These are phyloP conservation scores for Ennomos erosarius DNA, from an alignment of 2,888 invertebrate species.

Conservation along the genomic window DNA sequence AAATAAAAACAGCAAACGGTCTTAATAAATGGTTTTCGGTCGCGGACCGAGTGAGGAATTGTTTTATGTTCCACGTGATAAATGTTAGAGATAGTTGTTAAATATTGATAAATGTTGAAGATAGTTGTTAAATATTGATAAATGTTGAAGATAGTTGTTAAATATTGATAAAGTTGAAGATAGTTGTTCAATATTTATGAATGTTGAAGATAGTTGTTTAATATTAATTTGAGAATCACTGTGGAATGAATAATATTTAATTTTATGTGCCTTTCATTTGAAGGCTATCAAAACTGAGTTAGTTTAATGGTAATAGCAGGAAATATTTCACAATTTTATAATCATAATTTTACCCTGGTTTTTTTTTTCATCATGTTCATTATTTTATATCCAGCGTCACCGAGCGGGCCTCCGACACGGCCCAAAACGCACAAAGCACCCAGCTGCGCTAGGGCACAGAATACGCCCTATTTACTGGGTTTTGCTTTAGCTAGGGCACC, in stretches of 20 bases:
- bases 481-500: too few relatives aligned
- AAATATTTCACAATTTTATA: too few relatives aligned
- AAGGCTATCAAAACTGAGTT: too few relatives aligned
- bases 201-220: constrained; percentile 11
- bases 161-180: constrained; percentile 19
- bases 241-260: constrained; percentile 7
- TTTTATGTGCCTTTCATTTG: too few relatives aligned
- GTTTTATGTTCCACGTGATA: constrained; percentile 17
- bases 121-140: constrained; percentile 3
- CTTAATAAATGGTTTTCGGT: constrained; percentile 26
- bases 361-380: too few relatives aligned
- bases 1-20: constrained; percentile 28
- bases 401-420: too few relatives aligned
- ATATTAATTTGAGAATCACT: constrained; percentile 9
- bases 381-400: too few relatives aligned
- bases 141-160: constrained; percentile 12
- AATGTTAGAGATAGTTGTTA: constrained; percentile 14
- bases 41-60: constrained; percentile 10
- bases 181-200: constrained; percentile 18
- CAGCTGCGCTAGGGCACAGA: too few relatives aligned
- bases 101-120: constrained; percentile 1
- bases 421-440: too few relatives aligned
- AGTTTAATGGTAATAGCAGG: too few relatives aligned
- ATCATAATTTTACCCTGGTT: too few relatives aligned
- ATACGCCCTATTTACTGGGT: too few relatives aligned